phyloP scores from a whole-genome alignment of 2,888 invertebrate genomes.

The Dascillus cervinus region DNA sequence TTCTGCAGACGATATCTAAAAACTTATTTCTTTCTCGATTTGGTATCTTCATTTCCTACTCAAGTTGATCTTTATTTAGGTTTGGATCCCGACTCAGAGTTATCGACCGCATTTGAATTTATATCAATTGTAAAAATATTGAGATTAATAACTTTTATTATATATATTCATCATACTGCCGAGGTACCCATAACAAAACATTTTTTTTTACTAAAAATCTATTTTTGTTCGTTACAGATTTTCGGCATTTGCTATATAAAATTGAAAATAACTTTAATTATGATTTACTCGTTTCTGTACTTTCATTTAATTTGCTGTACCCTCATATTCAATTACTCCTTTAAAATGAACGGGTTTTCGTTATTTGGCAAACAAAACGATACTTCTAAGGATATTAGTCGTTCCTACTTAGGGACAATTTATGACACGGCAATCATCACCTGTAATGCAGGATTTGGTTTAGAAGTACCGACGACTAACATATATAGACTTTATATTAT shows the following conservation, averaged over 20 bases:
- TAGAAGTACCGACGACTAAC: constrained; percentile 18
- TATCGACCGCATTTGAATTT: constrained; percentile 11
- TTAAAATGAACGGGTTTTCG: too few relatives aligned
- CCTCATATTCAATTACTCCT: constrained; percentile 9
- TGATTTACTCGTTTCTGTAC: constrained; percentile 13
- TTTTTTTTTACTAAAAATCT: too few relatives aligned
- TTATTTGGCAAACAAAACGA: too few relatives aligned
- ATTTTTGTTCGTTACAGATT: constrained; percentile 13
- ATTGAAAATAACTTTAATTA: constrained; percentile 10
- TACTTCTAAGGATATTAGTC: constrained; percentile 1
- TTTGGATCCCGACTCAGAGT: not conserved
- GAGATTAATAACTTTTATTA: constrained; percentile 18
- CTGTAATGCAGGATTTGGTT: constrained; percentile 25
- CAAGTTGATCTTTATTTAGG: constrained; percentile 12
- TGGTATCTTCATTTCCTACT: constrained; percentile 30
- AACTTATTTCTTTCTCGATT: constrained; percentile 32
- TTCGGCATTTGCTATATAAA: constrained; percentile 11
- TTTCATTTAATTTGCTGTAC: constrained; percentile 17
- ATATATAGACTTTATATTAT: constrained; percentile 22
- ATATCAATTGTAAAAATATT: constrained; percentile 13
- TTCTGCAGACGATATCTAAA: constrained; percentile 31
- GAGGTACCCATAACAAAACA: too few relatives aligned
- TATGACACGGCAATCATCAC: constrained; percentile 24
- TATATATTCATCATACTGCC: constrained; percentile 12
- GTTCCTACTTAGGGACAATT: constrained; percentile 17